phyloP scores from a whole-genome alignment of 2,797 vertebrate species.

The Thaleichthys pacificus region DNA sequence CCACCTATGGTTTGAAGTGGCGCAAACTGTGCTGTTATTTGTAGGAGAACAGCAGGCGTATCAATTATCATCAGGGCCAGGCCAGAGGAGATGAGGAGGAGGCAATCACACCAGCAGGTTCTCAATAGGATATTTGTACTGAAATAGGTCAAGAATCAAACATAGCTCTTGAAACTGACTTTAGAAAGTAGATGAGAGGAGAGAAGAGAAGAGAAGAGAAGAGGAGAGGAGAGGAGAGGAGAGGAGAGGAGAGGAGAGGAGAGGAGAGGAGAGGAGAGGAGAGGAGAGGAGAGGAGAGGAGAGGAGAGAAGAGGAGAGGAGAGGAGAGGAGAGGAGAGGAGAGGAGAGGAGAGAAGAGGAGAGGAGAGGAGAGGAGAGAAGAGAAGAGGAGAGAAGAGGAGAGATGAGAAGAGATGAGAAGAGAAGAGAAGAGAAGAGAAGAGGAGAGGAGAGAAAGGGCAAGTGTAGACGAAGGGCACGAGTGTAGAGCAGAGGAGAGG shows the following conservation, averaged over 20 bases:
- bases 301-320: neutral
- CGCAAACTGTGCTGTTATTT: neutral
- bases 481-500: neutral
- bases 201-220: neutral
- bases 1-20: no score
- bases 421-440: neutral
- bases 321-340: neutral
- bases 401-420: no score
- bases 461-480: neutral
- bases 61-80: neutral
- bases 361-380: neutral
- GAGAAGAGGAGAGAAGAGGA: neutral
- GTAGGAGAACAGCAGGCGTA: neutral
- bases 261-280: neutral
- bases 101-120: conserved; percentile 14
- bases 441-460: neutral
- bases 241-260: neutral
- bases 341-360: neutral
- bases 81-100: neutral
- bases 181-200: neutral
- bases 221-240: neutral
- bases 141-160: conserved; percentile 53
- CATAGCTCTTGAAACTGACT: conserved; percentile 16
- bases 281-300: neutral
- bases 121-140: conserved; percentile 21